phyloP scores from a whole-genome alignment of 1,140 invertebrate species.

The Rhagoletis pomonella region DNA sequence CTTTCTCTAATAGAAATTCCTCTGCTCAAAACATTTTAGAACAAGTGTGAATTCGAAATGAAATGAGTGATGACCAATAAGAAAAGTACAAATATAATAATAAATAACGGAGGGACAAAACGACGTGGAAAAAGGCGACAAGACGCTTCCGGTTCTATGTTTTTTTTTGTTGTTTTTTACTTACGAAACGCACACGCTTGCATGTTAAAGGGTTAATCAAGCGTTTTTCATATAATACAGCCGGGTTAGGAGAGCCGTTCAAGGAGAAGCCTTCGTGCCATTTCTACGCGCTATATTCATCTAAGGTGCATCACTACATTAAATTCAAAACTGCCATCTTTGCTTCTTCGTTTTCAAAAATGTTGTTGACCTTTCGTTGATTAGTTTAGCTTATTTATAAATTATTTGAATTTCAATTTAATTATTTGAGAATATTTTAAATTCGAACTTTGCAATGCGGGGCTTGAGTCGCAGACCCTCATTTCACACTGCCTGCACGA shows the following conservation, averaged over 20 bases:
- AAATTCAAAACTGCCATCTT: neutral
- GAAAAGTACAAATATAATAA: neutral
- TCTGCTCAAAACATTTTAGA: neutral
- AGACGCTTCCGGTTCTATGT: slow-evolving; percentile 23
- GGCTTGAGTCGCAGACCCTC: neutral
- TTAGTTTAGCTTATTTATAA: neutral
- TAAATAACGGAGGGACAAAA: slow-evolving; percentile 4
- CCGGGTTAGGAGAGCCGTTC: slow-evolving; percentile 35
- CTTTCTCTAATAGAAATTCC: neutral
- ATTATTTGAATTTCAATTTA: neutral
- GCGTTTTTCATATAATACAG: slow-evolving; percentile 40
- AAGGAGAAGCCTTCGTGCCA: neutral
- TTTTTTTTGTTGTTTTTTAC: neutral
- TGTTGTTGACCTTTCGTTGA: neutral
- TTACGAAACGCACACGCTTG: slow-evolving; percentile 16
- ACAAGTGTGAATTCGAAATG: neutral
- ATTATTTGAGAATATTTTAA: neutral
- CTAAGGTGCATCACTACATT: neutral
- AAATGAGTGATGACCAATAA: neutral
- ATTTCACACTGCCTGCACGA: slow-evolving; percentile 23
- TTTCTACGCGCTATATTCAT: slow-evolving; percentile 16
- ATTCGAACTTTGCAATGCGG: neutral
- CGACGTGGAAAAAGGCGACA: slow-evolving; percentile 34
- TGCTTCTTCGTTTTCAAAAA: neutral
- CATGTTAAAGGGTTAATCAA: slow-evolving; percentile 32